Evolutionary conservation across 1,140 invertebrate genomes (phyloP), one percentile per base, ranked within the genome.

Genomic region (Piezodorus guildinii): DNA sequence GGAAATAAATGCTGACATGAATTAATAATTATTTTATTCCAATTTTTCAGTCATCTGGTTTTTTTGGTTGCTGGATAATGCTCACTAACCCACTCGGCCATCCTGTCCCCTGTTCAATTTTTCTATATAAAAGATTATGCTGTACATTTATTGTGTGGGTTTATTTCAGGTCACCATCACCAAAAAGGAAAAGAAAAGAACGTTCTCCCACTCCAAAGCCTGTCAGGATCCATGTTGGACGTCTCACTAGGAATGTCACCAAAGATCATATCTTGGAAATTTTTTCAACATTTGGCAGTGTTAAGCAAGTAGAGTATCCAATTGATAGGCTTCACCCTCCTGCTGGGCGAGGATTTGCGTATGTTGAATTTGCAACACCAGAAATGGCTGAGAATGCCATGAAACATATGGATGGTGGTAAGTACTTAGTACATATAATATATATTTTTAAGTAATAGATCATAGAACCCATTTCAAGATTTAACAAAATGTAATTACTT

Each of bases 351-450:
- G 93, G 94, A 16, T 93, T 92, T 78, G 93, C 91, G 9, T 98
- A 97, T 74, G 87, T 99, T 9, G 95, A 98, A 71, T 99, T 90
- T 77, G 86, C 85, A 68, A 95, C 85, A 64, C 77, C 91, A 1
- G 94, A 97, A 71, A 94, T 97, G 76, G 95, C 95, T 39, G 94
- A 97, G 76, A 95, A 95, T 78, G 96, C 96, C 0, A 93, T 98
- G 84, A 98, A 97, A 76, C 92, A 98, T 71, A 98, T 98, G 96
- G 94, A 99, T 79, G 96, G 96, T 74, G 96, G 90, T 83, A 79
- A 72, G 52, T 39, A 19, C 34, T 27, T 65, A 62, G 4, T 25
- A 17, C 51, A 30, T n/a, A n/a, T n/a, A 30, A 30, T 30, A 30
- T 30, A 30, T 30, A 8, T 30, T 3, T 30, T 3, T 30, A 5